Conservation (phyloP, 2,113 vertebrate genomes). For the Empidonax traillii region DNA sequence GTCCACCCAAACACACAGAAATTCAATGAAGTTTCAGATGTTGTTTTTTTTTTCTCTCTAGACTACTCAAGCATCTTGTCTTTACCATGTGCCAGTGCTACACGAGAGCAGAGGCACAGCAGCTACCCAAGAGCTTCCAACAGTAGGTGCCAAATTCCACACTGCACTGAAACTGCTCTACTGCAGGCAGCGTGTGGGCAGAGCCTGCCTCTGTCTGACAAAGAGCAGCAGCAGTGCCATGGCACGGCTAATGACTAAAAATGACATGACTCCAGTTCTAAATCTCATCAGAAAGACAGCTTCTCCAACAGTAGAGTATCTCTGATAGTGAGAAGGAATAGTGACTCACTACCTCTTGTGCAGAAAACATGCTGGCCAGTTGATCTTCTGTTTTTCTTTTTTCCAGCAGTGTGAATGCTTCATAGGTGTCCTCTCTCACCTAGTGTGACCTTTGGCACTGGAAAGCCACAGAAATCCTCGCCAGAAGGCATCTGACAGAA, state of each 20-base stretch:
- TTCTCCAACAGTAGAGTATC: neutral
- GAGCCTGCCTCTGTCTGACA: accelerated
- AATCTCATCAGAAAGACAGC: neutral
- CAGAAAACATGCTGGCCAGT: neutral
- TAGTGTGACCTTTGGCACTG: neutral
- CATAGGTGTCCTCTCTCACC: neutral
- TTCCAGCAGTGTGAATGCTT: neutral
- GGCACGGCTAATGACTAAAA: neutral
- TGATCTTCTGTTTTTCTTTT: neutral
- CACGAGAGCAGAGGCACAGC: neutral
- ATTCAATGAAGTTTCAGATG: neutral
- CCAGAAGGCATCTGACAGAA: neutral
- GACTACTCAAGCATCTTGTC: neutral
- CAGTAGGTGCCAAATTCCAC: neutral
- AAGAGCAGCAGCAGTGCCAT: neutral
- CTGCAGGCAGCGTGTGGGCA: neutral
- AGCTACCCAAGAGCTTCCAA: neutral
- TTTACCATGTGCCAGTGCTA: neutral
- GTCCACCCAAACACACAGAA: neutral
- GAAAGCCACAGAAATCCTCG: neutral
- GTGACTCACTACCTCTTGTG: neutral
- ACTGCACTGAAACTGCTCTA: neutral
- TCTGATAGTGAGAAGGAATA: neutral
- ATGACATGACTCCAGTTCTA: neutral
- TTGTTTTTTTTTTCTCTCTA: neutral